These are phyloP conservation scores for Hypomesus transpacificus DNA, from an alignment of 2,113 vertebrate genomes.

Conservation along the genomic window DNA sequence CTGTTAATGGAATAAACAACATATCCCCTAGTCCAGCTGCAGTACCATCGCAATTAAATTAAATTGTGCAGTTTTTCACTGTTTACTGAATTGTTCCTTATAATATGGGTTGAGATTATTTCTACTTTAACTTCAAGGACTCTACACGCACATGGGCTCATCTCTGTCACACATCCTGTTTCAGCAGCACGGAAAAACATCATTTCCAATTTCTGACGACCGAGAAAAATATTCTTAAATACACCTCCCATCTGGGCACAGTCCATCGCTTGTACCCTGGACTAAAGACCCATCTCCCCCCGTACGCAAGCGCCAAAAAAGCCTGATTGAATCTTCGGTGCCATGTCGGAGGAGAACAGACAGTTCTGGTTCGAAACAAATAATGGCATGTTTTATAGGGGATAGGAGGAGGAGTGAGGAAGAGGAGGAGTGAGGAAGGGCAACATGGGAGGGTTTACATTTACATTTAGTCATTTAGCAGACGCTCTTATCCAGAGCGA, in stretches of 20 bases:
- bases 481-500: too few species aligned
- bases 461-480: too few species aligned
- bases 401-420: not conserved
- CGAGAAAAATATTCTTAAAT: not conserved
- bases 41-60: too few species aligned
- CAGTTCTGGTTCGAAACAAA: conserved; percentile 1
- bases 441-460: too few species aligned
- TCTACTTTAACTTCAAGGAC: too few species aligned
- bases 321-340: conserved; percentile 11
- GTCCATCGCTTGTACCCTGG: not conserved
- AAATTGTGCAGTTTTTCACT: too few species aligned
- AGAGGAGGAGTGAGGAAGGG: not conserved
- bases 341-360: not conserved
- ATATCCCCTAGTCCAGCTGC: too few species aligned
- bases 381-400: not conserved
- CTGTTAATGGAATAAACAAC: too few species aligned
- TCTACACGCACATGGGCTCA: not conserved
- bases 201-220: not conserved
- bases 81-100: too few species aligned
- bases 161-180: not conserved
- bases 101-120: too few species aligned
- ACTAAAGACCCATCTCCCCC: not conserved
- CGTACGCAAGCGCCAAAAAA: too few species aligned
- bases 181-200: not conserved
- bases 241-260: not conserved